Evolutionary conservation across 2,113 vertebrate species (phyloP), one percentile per base, ranked within the genome.

Genomic region (Coracopsis vasa): DNA sequence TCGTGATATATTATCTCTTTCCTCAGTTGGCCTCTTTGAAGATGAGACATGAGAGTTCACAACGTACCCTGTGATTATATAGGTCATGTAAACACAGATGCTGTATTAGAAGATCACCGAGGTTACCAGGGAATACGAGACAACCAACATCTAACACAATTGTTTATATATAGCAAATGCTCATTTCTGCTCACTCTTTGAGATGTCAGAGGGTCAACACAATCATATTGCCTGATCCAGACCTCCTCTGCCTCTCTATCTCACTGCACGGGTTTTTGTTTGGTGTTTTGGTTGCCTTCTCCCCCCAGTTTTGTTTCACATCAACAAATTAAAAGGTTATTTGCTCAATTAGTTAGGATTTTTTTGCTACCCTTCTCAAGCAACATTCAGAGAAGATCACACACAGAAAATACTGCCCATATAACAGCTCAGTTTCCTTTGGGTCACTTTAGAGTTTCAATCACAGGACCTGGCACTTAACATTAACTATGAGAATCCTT

Each of bases 1-100:
- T 0, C 31, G 5, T 71, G 10, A 16, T 9, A 6, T 1, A 18
- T 9, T 18, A 28, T 8, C 10, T 58, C n/a, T 60, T 48, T 44
- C 53, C 19, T 39, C 31, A 54, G 12, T 58, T 61, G 56, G 25
- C 16, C 35, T 48, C 3, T 44, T 58, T 80, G 27, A 88, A 70
- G 37, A 67, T 9, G 29, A 66, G 27, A 35, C 2, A 9, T 1
- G 1, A 69, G 24, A 48, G 14, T 13, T 29, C 67, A 39, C 60
- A 71, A 54, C 3, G 0, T 6, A 39, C 9, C 62, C 24, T 44
- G 29, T 60, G 29, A 92, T 48, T 64, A 66, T 78, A 77, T 6
- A n/a, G 5, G 42, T 31, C n/a, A 17, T 2, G 19, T 11, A 58
- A 75, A 54, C 31, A 15, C 62, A 58, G 23, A 35, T 6, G 16